Evolutionary conservation across 2,113 vertebrate genomes (phyloP), one percentile per base, ranked within the genome.

Genomic region (Hippoglossus stenolepis): DNA sequence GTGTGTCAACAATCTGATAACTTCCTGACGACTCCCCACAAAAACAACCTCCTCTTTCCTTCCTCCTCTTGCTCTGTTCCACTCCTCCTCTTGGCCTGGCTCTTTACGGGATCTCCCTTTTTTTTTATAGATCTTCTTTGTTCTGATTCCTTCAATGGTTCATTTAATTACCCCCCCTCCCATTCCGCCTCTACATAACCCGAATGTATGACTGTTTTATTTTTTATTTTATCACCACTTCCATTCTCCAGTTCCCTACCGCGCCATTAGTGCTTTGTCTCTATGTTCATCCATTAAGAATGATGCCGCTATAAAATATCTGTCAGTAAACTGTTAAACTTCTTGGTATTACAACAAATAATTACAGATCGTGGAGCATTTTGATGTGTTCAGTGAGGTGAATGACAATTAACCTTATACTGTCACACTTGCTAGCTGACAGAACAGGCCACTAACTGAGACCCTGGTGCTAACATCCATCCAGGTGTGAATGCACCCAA

Each of bases 1-100:
- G 85, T 70, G 69, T 72, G 73, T 87, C 86, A 81, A 79, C 84
- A 86, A 64, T 31, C 75, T 85, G 73, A 92, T 84, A 66, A 92
- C 89, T 93, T 93, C 88, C 91, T 91, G 86, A 87, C 80, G 86
- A 93, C 93, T 92, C 90, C 90, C 84, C 61, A 40, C 3, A 14
- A 87, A 84, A 77, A 80, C 69, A 67, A 62, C 35, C 79, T 67
- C 65, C 0, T 13, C 72, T 70, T 18, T 21, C 61, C 47, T 43
- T 14, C 59, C 45, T 47, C 43, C 15, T 58, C 20, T 54, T 18
- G 47, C 38, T 61, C 47, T 18, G 24, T 31, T 47, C 56, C n/a
- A 17, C 5, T 21, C 31, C 58, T 43, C 65, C 57, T 47, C 71
- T 26, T 71, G 13, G 2, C 23, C 15, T 7, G 28, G 9, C 57